Base-by-base conservation (phyloP, 2,888 invertebrate species). In the Rhamnusium bicolor region DNA sequence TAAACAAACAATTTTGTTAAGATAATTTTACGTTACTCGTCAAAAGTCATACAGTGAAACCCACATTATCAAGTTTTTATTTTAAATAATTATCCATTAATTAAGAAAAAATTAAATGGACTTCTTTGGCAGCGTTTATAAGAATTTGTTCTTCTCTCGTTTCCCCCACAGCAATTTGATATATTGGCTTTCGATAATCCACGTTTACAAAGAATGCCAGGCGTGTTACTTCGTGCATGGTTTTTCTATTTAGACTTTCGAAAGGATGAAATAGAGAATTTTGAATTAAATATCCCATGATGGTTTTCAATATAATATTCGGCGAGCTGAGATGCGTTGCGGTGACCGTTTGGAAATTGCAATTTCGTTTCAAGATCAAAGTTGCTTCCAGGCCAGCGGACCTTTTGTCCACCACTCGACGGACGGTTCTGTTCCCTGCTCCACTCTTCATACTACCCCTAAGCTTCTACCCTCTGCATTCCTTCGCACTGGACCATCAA, bases 351-450 rank as follows among this genome's bases (percentile, higher is more conserved):
- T 85, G 85, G 85, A 86, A 87, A 87, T 87, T 86, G 86, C 86
- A 87, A 87, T 86, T 87, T 87, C 86, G 86, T 85, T 85, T 84
- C 85, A 81, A 86, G 87, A 87, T 87, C 87, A 87, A 87, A 87
- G 87, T 86, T 86, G 84, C 84, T 86, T 86, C 86, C 86, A 81
- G 84, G 78, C 84, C 85, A 84, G 76, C 83, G 85, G 82, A 80
- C 82, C 85, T 84, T 87, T 87, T 87, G 87, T 87, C 85, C 85
- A 83, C 77, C 68, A 75, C 72, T 74, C 81, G 69, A 56, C 72
- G 73, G 74, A 69, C 73, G 71, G 29, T 61, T 71, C 68, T 73
- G 65, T 72, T 72, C 72, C 70, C 68, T 69, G 51, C 66, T 19
- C 65, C 46, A 66, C 72, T 70, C 62, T 72, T 67, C 74, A 61